Evolutionary conservation across 2,888 invertebrate species (phyloP).

Genomic region (Margaritifera margaritifera): DNA sequence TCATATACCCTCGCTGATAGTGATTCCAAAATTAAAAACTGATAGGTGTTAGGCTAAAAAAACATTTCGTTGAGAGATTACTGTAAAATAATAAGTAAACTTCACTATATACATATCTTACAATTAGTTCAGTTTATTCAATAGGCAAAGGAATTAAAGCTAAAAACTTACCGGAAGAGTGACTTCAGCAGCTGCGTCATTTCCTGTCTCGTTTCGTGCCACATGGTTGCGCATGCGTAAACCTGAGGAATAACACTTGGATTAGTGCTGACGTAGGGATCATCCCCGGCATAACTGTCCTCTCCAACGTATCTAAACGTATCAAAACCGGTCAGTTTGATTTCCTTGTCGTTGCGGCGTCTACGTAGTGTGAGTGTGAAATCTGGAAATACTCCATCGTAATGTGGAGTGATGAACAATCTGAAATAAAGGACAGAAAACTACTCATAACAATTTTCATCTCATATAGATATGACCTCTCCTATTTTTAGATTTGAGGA

Average conservation of each 20-base stretch:
- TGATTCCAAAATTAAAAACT: too few species aligned
- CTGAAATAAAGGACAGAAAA: constrained; percentile 27
- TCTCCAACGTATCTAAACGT: constrained; percentile 55
- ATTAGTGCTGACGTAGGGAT: constrained; percentile 23
- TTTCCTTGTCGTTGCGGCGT: constrained; percentile 86
- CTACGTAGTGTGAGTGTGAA: constrained; percentile 95
- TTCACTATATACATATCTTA: too few species aligned
- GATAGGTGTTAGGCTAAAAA: too few species aligned
- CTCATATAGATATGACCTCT: too few species aligned
- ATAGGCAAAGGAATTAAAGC: too few species aligned
- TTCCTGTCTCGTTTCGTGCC: constrained; percentile 96
- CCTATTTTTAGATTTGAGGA: too few species aligned
- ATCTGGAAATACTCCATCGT: constrained; percentile 91
- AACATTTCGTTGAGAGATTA: too few species aligned
- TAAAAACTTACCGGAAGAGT: constrained; percentile 74
- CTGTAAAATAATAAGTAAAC: too few species aligned
- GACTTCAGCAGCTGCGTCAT: constrained; percentile 86
- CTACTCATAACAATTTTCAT: not conserved
- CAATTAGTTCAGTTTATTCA: too few species aligned
- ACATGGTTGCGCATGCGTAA: constrained; percentile 98
- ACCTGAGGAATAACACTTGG: constrained; percentile 75
- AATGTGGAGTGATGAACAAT: constrained; percentile 73
- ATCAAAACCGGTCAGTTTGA: constrained; percentile 52
- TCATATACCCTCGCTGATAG: too few species aligned
- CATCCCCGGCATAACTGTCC: constrained; percentile 41